Evolutionary conservation across 2,888 invertebrate species (phyloP).

Genomic region (Quadroppia sp.): DNA sequence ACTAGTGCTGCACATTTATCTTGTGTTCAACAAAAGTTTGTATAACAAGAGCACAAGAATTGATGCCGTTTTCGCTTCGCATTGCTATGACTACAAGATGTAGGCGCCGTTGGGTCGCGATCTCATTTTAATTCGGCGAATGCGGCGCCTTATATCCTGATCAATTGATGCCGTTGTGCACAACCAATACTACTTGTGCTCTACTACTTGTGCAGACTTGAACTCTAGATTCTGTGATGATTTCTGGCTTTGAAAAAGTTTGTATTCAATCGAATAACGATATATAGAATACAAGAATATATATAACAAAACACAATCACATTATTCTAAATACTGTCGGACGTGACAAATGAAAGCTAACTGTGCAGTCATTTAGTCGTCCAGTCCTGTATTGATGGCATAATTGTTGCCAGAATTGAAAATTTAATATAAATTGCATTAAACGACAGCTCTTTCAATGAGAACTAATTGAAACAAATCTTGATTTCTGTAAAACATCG

Average conservation of each 20-base stretch:
- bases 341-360: conserved; percentile 11
- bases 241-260: too few species aligned
- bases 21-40: conserved; percentile 20
- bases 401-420: background rate
- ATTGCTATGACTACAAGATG: conserved; percentile 11
- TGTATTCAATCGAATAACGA: background rate
- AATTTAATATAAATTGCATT: conserved; percentile 24
- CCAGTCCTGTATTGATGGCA: background rate
- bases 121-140: conserved; percentile 33
- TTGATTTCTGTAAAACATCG: background rate
- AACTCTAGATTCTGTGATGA: too few species aligned
- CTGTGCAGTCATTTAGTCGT: background rate
- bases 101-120: conserved; percentile 31
- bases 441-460: conserved; percentile 26
- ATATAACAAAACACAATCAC: background rate
- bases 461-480: conserved; percentile 29
- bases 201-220: background rate
- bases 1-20: conserved; percentile 27
- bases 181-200: background rate
- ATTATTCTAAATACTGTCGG: conserved; percentile 26
- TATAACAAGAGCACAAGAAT: background rate
- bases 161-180: conserved; percentile 33
- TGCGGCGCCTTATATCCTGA: conserved; percentile 37
- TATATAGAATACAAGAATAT: background rate
- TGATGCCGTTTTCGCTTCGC: conserved; percentile 5